Base-by-base conservation (phyloP, 2,888 invertebrate species). In the Pachydiplax longipennis region DNA sequence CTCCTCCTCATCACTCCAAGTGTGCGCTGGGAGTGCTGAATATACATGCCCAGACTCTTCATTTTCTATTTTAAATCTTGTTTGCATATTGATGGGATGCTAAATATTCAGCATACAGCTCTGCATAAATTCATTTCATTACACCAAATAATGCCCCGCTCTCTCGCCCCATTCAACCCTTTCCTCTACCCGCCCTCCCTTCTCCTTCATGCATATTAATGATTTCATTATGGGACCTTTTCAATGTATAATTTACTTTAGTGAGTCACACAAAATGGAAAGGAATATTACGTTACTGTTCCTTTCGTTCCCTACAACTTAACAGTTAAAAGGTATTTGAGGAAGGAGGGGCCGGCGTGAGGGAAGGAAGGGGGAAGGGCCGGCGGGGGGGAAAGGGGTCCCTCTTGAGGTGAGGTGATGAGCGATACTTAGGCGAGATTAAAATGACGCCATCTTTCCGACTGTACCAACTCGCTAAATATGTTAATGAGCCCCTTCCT, bases 191-290 rank as follows among this genome's bases (percentile, higher is more conserved):
- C n/a, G 4, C 4, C 73, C 83, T 5, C 37, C 18, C 87, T 8
- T 37, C 87, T 92, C 93, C 93, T 95, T 95, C 95, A 95, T 95
- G 95, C 95, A 95, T 95, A 95, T 95, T 95, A 95, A 95, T 95
- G 95, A 95, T 95, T 95, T 95, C 95, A 95, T 95, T 95, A 95
- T 95, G 95, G 95, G 95, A 91, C 91, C 92, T 92, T 95, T 95
- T 95, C 95, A 95, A 95, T 95, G 95, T 95, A 95, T 95, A 95
- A 95, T 95, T 95, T 95, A 95, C 95, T 95, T 95, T 95, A 95
- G 95, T 95, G 95, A 95, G 95, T 95, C 95, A 95, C 91, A 91
- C 91, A 91, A 90, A 91, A 91, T 91, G 91, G 91, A 91, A 91
- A 91, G 91, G 91, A 91, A 91, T 91, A 91, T 91, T 91, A 91